These are phyloP conservation scores for Rotaria socialis DNA, from an alignment of 2,888 invertebrate genomes.

Conservation along the genomic window DNA sequence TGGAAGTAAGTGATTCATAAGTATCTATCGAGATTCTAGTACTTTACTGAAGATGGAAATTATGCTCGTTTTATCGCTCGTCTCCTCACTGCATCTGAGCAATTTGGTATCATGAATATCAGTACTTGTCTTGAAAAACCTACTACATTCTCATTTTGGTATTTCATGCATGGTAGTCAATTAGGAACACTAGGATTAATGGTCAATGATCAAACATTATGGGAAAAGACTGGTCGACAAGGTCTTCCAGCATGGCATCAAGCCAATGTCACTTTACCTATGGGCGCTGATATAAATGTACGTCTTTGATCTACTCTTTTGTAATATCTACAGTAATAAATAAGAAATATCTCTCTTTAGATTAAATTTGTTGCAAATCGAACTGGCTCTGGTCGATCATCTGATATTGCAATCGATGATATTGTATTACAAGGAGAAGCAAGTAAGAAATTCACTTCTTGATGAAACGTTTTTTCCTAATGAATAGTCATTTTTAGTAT, in stretches of 20 bases:
- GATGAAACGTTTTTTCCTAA: no score
- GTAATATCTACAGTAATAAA: no score
- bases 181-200: neutral
- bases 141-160: neutral
- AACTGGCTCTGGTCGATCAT: neutral
- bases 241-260: neutral
- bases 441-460: neutral
- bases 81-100: neutral
- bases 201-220: neutral
- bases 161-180: constrained; percentile 4
- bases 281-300: neutral
- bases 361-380: neutral
- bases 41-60: neutral
- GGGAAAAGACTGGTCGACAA: neutral
- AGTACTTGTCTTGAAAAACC: neutral
- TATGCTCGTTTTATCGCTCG: neutral
- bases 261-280: neutral
- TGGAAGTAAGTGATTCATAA: neutral
- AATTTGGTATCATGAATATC: neutral
- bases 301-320: no score
- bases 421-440: neutral
- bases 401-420: neutral
- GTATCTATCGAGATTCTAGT: neutral
- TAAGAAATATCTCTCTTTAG: neutral
- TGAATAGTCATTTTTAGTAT: neutral